Conservation (phyloP, 2,113 vertebrate genomes). For the Mystacornis crossleyi region DNA sequence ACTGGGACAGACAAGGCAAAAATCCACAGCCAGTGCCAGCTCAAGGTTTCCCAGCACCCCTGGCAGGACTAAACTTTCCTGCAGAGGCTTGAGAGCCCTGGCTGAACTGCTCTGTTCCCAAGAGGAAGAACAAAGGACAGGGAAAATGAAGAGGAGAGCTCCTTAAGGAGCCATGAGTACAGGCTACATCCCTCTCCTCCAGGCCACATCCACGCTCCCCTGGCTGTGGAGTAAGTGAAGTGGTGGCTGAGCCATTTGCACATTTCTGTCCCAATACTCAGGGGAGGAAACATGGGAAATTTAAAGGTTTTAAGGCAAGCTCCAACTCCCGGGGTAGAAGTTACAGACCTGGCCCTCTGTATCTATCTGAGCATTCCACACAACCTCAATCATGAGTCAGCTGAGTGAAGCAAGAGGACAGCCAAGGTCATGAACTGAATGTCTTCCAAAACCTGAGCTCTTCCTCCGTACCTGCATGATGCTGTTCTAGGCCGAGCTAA, state of each 20-base stretch:
- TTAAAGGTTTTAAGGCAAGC: neutral
- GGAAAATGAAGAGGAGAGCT: neutral
- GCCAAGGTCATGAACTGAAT: neutral
- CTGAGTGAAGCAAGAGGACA: neutral
- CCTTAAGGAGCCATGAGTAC: neutral
- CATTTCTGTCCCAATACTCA: neutral
- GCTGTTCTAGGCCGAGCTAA: neutral
- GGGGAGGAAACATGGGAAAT: neutral
- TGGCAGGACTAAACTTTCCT: neutral
- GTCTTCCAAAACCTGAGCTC: neutral
- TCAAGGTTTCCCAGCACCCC: neutral
- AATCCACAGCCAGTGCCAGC: neutral
- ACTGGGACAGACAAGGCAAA: neutral
- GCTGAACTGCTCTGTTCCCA: neutral
- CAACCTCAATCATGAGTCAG: neutral
- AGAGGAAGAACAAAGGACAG: neutral
- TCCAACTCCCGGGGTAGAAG: neutral
- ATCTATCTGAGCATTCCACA: neutral
- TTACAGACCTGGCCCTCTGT: neutral
- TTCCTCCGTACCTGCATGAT: conserved; percentile 16
- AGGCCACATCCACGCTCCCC: neutral
- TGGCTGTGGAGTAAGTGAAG: neutral
- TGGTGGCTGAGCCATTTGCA: neutral
- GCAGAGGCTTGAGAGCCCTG: neutral
- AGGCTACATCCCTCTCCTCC: neutral